Conservation (phyloP, 2,113 vertebrate species). For the Callaeas wilsoni region DNA sequence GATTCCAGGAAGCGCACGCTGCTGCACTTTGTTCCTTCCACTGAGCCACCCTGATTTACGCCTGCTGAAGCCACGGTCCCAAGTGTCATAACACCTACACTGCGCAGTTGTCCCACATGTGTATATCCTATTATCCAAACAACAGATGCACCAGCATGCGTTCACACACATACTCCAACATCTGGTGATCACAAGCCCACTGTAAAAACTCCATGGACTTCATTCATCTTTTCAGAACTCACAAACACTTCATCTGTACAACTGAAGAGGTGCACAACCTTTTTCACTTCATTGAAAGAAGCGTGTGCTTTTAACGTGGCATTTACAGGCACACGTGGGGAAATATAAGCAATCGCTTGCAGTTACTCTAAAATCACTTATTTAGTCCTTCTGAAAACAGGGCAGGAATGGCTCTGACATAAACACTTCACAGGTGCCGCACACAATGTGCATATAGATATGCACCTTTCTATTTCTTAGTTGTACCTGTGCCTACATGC, state of each 20-base stretch:
- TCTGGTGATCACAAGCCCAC: not conserved
- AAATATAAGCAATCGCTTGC: not conserved
- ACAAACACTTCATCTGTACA: slow-evolving; percentile 23
- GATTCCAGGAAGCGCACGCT: not conserved
- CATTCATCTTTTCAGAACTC: slow-evolving; percentile 22
- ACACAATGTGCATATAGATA: not conserved
- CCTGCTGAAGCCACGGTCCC: not conserved
- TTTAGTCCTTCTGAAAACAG: not conserved
- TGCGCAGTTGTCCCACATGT: not conserved
- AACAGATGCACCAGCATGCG: not conserved
- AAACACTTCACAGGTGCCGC: not conserved
- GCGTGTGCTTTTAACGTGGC: not conserved
- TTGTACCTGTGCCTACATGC: not conserved
- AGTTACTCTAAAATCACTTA: not conserved
- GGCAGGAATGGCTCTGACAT: not conserved
- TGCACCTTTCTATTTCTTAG: not conserved
- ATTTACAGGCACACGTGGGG: not conserved
- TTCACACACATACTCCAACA: not conserved
- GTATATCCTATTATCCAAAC: not conserved
- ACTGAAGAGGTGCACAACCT: not conserved
- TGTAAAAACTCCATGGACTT: not conserved
- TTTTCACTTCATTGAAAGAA: not conserved
- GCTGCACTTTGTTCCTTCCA: not conserved
- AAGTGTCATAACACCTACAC: not conserved
- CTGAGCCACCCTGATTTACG: not conserved